phyloP scores from a whole-genome alignment of 2,888 invertebrate species.

The Aleiodes testaceus region DNA sequence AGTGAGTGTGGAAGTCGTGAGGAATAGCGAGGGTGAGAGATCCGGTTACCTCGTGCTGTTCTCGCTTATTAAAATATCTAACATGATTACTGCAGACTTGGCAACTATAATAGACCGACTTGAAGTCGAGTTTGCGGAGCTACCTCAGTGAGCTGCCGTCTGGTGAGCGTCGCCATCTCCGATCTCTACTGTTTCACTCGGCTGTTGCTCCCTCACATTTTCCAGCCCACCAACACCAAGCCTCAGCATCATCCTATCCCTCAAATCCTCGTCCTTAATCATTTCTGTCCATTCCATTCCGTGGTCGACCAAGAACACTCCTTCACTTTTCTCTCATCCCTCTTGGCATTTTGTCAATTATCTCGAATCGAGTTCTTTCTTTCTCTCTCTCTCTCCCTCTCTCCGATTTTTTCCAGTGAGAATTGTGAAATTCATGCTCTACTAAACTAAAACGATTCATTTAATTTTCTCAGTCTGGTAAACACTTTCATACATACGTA shows the following conservation, averaged over 20 bases:
- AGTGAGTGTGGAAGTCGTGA: slow-evolving; percentile 38
- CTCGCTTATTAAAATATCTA: slow-evolving; percentile 71
- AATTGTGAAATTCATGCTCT: slow-evolving; percentile 8
- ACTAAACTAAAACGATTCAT: slow-evolving; percentile 3
- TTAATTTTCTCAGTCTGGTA: slow-evolving; percentile 1
- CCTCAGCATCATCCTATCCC: slow-evolving; percentile 1
- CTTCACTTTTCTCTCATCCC: not conserved
- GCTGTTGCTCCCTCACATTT: slow-evolving; percentile 1
- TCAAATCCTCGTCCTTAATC: slow-evolving; percentile 33
- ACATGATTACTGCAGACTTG: slow-evolving; percentile 68
- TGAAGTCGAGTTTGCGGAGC: slow-evolving; percentile 53
- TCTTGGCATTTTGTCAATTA: slow-evolving; percentile 12
- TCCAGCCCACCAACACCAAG: slow-evolving; percentile 29
- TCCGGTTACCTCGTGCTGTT: slow-evolving; percentile 58
- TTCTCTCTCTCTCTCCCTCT: not conserved
- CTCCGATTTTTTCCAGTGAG: not conserved
- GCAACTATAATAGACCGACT: slow-evolving; percentile 68
- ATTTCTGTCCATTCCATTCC: slow-evolving; percentile 39
- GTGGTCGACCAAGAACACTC: slow-evolving; percentile 21
- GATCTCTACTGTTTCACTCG: slow-evolving; percentile 26
- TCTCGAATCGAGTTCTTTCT: slow-evolving; percentile 1
- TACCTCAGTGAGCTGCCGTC: slow-evolving; percentile 45
- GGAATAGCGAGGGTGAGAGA: slow-evolving; percentile 50
- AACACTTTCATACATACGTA: slow-evolving; percentile 9
- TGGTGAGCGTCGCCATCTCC: slow-evolving; percentile 39